Base-by-base conservation (phyloP, 2,113 vertebrate species). In the Phaethornis superciliosus region DNA sequence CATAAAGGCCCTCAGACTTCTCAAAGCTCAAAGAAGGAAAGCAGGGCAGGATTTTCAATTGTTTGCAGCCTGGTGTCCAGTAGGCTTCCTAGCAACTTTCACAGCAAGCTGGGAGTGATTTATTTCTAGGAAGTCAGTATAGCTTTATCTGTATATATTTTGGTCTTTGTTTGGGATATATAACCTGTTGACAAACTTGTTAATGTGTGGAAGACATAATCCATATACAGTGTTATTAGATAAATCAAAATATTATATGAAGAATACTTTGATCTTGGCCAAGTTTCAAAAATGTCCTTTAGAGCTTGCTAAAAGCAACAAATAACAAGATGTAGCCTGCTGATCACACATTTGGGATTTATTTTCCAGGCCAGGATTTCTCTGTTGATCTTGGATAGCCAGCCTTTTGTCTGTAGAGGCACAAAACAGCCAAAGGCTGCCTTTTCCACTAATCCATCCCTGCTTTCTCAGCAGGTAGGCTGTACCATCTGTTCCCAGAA, bases 341-440 rank as follows among this genome's bases (percentile, higher is more conserved):
- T 94, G 86, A 62, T 86, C 46, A 15, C 76, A 37, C 3, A 5
- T 81, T 88, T 49, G 80, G 47, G 75, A 89, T 94, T 91, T 94
- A 70, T 94, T 93, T 94, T 85, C 37, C 94, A 71, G 56, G 84
- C 82, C 75, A 88, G 63, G 60, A 89, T 96, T 93, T 89, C 32
- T 85, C 46, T 92, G 75, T 93, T 96, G 68, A 82, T 96, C 71
- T 95, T 96, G 71, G 85, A 87, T 79, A 78, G 47, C 5, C 27
- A 42, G 5, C 19, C 32, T 88, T 91, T 91, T 85, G 67, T 92
- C 59, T 85, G 32, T 59, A 77, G 63, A 91, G 63, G 37, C 18
- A 68, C 7, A 69, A 76, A 90, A 67, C 40, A 63, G 63, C 42
- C 63, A 27, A 88, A 71, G 81, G 30, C 32, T 62, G 58, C 42